Conservation (phyloP, 2,797 vertebrate species). For the Etheostoma nigrum region DNA sequence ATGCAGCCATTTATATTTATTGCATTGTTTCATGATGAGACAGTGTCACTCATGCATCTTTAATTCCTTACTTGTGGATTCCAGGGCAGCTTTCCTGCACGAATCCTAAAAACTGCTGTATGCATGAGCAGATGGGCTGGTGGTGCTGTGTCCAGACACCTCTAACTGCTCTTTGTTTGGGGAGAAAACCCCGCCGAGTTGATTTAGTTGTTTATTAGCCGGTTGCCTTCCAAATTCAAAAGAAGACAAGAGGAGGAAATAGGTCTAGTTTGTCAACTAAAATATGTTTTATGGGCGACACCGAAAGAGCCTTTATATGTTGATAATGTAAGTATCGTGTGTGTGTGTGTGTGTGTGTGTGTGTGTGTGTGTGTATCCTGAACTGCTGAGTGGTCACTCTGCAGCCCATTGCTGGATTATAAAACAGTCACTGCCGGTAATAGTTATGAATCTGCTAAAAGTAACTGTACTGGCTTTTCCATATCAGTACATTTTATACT, state of each 20-base stretch:
- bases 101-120: constrained; percentile 3
- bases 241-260: constrained; percentile 31
- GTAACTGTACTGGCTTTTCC: constrained; percentile 25
- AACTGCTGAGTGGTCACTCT: constrained; percentile 65
- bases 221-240: constrained; percentile 44
- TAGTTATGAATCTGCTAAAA: constrained; percentile 45
- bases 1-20: constrained; percentile 13
- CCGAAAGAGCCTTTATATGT: constrained; percentile 15
- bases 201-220: constrained; percentile 17
- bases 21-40: constrained; percentile 20
- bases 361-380: constrained; percentile 26
- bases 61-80: constrained; percentile 26
- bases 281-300: constrained; percentile 19
- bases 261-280: constrained; percentile 23
- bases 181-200: constrained; percentile 4
- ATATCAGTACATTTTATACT: constrained; percentile 32
- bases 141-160: constrained; percentile 7
- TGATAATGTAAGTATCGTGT: constrained; percentile 43
- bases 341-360: constrained; percentile 30
- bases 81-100: background rate
- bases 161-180: constrained; percentile 36
- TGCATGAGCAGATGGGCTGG: constrained; percentile 21
- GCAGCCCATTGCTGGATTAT: constrained; percentile 57
- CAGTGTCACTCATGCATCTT: constrained; percentile 28
- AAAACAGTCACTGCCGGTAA: constrained; percentile 49